Base-by-base conservation (phyloP, 2,888 invertebrate genomes). In the Tortrix viridana region DNA sequence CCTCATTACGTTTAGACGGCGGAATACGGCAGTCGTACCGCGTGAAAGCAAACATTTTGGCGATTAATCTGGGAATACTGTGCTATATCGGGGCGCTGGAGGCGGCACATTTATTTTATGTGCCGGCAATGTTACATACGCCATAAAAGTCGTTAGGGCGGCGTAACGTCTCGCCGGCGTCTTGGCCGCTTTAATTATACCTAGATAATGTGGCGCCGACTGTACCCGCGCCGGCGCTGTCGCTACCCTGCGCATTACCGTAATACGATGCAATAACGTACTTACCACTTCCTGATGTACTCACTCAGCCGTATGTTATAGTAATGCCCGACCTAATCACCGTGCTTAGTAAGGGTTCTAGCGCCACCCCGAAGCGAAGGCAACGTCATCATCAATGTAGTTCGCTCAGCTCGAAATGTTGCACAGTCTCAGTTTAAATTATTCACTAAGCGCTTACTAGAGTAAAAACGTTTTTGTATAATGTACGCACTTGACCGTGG, bases 61-160 rank as follows among this genome's bases (percentile, higher is more conserved):
- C 88, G 84, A 89, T 90, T 90, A 90, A 89, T 90, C 86, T 87
- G 83, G 73, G 78, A 86, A 85, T 82, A 84, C 83, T 76, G 84
- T 81, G 84, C 81, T 85, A 85, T 86, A 85, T 85, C 82, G 85
- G 81, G 79, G 82, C 74, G 79, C 84, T 87, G 78, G 85, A 85
- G 85, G 86, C 87, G 86, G 88, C 90, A 90, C 91, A 90, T 91
- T 91, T 89, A 89, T 91, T 91, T 91, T 89, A 91, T 89, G 90
- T 88, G 81, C 88, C 88, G 86, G 89, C 88, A 90, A 90, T 91
- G 92, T 90, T 88, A 90, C 91, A 91, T 91, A 88, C 88, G 89
- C 91, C 84, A 90, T 91, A 91, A 92, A 92, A 90, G 91, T 87
- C 91, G 92, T 91, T 91, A 91, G 88, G 89, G 85, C 87, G 84